Evolutionary conservation across 2,888 invertebrate species (phyloP).

Genomic region (Ditylenchus weischeri): DNA sequence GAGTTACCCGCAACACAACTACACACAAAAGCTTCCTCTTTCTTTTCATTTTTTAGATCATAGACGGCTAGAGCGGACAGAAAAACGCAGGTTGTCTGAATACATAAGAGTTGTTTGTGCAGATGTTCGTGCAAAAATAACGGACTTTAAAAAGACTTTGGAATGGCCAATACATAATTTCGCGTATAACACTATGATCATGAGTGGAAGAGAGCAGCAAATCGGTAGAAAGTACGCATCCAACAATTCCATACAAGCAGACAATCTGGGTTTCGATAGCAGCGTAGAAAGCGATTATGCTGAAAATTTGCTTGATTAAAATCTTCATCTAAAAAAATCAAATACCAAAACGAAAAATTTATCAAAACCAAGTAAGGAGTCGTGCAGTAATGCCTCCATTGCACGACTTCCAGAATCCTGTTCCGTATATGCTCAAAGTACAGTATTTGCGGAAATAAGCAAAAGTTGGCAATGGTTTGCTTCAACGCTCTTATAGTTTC

Average conservation of each 20-base stretch:
- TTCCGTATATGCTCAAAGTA: no score
- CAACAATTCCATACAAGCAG: conserved; percentile 18
- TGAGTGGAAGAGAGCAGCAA: conserved; percentile 47
- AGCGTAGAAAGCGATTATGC: conserved; percentile 21
- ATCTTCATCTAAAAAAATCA: neutral
- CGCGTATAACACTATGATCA: conserved; percentile 43
- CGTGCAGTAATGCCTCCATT: conserved; percentile 23
- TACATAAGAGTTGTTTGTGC: conserved; percentile 3
- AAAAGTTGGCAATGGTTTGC: neutral
- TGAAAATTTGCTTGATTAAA: neutral
- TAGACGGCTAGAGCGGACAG: conserved; percentile 21
- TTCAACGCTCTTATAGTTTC: no score
- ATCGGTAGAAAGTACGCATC: conserved; percentile 31
- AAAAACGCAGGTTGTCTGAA: conserved; percentile 34
- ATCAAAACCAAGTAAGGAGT: conserved; percentile 49
- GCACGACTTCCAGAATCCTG: neutral
- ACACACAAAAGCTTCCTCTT: conserved; percentile 19
- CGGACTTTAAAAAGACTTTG: conserved; percentile 38
- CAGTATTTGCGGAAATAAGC: no score
- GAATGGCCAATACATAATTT: conserved; percentile 48
- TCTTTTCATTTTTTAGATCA: conserved; percentile 15
- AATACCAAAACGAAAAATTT: conserved; percentile 51
- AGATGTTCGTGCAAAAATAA: neutral
- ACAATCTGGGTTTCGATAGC: conserved; percentile 15
- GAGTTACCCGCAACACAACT: conserved; percentile 17